Conservation (phyloP, 2,888 invertebrate species). For the Argynnis bischoffii region DNA sequence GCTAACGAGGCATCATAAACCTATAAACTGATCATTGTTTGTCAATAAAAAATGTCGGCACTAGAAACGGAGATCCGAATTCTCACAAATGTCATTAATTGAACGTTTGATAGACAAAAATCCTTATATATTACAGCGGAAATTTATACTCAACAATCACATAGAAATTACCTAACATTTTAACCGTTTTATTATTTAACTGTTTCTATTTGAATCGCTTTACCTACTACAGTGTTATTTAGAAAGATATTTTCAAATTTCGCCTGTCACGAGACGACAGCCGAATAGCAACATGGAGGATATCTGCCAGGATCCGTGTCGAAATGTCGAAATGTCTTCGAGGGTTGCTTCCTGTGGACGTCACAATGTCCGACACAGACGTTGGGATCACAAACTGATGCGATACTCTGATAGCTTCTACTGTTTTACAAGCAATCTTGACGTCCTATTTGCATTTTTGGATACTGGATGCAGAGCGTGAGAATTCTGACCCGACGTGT, state of each 20-base stretch:
- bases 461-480: conserved; percentile 52
- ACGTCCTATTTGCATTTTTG: conserved; percentile 68
- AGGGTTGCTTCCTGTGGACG: conserved; percentile 48
- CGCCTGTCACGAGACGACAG: conserved; percentile 35
- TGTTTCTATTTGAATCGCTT: not conserved
- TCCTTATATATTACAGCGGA: conserved; percentile 58
- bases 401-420: conserved; percentile 57
- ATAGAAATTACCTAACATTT: not conserved
- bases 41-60: conserved; percentile 59
- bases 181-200: conserved; percentile 5
- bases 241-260: conserved; percentile 26
- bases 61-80: conserved; percentile 35
- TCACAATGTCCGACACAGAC: conserved; percentile 49
- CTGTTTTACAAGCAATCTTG: conserved; percentile 60
- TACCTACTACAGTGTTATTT: not conserved
- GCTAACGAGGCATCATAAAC: conserved; percentile 75
- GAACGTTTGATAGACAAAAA: conserved; percentile 40
- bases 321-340: conserved; percentile 56
- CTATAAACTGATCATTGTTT: conserved; percentile 71
- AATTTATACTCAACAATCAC: conserved; percentile 7
- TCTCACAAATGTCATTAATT: conserved; percentile 69
- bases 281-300: conserved; percentile 46
- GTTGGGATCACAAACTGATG: conserved; percentile 45
- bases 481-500: conserved; percentile 42
- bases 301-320: conserved; percentile 74